These are phyloP conservation scores for Drosophila borborema DNA, from an alignment of 2,888 invertebrate species.

Conservation along the genomic window DNA sequence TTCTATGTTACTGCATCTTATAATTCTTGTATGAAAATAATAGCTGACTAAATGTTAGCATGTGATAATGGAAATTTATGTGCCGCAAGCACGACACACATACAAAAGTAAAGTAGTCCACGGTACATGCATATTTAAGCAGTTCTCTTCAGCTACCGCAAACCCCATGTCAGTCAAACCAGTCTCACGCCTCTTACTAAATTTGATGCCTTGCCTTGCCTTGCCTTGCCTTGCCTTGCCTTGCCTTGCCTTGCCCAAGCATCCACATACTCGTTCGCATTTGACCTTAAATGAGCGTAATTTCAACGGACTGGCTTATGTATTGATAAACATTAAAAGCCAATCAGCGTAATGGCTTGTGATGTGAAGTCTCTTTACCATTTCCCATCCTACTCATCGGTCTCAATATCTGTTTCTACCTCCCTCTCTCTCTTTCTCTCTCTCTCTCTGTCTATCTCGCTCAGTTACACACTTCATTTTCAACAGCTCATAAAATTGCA, in stretches of 20 bases:
- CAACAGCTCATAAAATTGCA: slow-evolving; percentile 79
- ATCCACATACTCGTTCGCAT: slow-evolving; percentile 27
- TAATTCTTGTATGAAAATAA: slow-evolving; percentile 74
- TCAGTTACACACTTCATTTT: slow-evolving; percentile 67
- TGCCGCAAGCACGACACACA: slow-evolving; percentile 56
- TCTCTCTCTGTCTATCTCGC: slow-evolving; percentile 7
- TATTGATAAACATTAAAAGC: slow-evolving; percentile 80
- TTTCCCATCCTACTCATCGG: not conserved
- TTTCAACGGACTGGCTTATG: slow-evolving; percentile 59
- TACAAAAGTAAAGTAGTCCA: slow-evolving; percentile 13
- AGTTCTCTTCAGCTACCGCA: slow-evolving; percentile 38
- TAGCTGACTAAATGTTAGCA: slow-evolving; percentile 75
- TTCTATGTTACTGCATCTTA: slow-evolving; percentile 66
- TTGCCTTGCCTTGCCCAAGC: not conserved
- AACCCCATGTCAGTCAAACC: slow-evolving; percentile 30
- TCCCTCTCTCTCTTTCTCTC: not conserved
- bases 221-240: too few species aligned
- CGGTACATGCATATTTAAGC: slow-evolving; percentile 58
- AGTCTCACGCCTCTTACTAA: slow-evolving; percentile 9
- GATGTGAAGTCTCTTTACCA: slow-evolving; percentile 53
- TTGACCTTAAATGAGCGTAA: slow-evolving; percentile 15
- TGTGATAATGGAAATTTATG: slow-evolving; percentile 79
- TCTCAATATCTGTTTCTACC: not conserved
- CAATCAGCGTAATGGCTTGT: slow-evolving; percentile 78
- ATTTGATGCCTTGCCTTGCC: slow-evolving; percentile 25